Evolutionary conservation across 92 coral and sea anemone species (phyloP).

Genomic region (Galaxea fascicularis): DNA sequence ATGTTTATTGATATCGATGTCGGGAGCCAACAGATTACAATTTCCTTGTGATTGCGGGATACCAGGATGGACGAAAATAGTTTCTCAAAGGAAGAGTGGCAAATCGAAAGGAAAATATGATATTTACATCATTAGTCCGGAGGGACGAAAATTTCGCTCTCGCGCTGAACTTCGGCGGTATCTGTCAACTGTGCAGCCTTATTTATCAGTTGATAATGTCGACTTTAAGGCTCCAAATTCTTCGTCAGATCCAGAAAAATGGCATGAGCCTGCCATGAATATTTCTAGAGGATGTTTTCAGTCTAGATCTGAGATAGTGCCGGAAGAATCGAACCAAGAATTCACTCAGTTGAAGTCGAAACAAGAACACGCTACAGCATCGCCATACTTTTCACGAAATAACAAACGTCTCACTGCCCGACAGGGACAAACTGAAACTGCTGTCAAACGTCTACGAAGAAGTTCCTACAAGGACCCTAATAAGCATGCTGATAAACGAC

Average conservation of each 20-base stretch:
- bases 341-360: conserved; percentile 19
- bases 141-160: conserved; percentile 78
- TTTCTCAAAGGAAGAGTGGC: conserved; percentile 68
- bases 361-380: neutral
- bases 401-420: neutral
- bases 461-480: neutral
- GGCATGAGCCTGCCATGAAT: neutral
- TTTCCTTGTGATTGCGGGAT: conserved; percentile 4
- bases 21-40: neutral
- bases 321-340: neutral
- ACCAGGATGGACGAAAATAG: conserved; percentile 76
- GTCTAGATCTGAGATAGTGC: neutral
- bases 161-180: conserved; percentile 63
- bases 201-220: conserved; percentile 30
- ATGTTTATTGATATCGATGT: neutral
- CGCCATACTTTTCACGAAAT: conserved; percentile 39
- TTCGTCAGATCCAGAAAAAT: neutral
- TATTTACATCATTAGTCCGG: conserved; percentile 76
- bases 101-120: conserved; percentile 74
- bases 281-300: neutral
- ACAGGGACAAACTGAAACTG: neutral
- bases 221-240: conserved; percentile 35
- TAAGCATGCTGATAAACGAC: conserved; percentile 11
- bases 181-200: conserved; percentile 35
- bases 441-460: conserved; percentile 17